Conservation (phyloP, 2,113 vertebrate genomes). For the Istiophorus platypterus region DNA sequence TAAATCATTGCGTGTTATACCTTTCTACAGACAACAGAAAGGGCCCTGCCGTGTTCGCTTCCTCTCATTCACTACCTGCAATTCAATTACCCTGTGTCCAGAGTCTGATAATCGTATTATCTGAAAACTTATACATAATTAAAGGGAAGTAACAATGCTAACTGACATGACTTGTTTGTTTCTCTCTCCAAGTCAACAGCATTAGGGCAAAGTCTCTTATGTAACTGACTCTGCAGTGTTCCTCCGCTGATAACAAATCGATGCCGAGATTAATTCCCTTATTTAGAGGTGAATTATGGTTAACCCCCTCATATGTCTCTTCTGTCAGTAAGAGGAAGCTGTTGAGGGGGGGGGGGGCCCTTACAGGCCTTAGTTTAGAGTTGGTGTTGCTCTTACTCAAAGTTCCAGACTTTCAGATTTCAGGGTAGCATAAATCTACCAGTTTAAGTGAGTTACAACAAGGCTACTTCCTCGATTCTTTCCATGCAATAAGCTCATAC, state of each 20-base stretch:
- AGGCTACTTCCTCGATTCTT: conserved; percentile 59
- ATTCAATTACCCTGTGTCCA: conserved; percentile 76
- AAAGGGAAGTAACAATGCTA: conserved; percentile 66
- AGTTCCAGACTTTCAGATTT: conserved; percentile 63
- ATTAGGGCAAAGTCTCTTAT: conserved; percentile 47
- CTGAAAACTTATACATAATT: conserved; percentile 74
- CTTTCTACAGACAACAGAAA: conserved; percentile 56
- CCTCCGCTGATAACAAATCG: conserved; percentile 53
- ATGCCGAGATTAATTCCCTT: conserved; percentile 52
- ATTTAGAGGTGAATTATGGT: conserved; percentile 44
- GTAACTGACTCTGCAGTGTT: conserved; percentile 56
- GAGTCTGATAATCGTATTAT: conserved; percentile 74
- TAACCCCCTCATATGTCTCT: conserved; percentile 15
- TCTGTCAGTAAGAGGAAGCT: not conserved
- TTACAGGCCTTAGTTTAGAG: too few species aligned
- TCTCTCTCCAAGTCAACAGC: conserved; percentile 51
- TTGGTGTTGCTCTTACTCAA: conserved; percentile 17
- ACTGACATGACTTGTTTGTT: conserved; percentile 67
- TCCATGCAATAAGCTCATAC: conserved; percentile 54
- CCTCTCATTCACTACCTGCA: conserved; percentile 71
- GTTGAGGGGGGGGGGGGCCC: conserved; percentile 3
- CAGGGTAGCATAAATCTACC: conserved; percentile 61
- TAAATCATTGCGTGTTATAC: conserved; percentile 45
- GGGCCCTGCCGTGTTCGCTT: conserved; percentile 53
- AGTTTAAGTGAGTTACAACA: conserved; percentile 45